phyloP scores from a whole-genome alignment of 2,113 vertebrate species.

The Hippocampus mohnikei region DNA sequence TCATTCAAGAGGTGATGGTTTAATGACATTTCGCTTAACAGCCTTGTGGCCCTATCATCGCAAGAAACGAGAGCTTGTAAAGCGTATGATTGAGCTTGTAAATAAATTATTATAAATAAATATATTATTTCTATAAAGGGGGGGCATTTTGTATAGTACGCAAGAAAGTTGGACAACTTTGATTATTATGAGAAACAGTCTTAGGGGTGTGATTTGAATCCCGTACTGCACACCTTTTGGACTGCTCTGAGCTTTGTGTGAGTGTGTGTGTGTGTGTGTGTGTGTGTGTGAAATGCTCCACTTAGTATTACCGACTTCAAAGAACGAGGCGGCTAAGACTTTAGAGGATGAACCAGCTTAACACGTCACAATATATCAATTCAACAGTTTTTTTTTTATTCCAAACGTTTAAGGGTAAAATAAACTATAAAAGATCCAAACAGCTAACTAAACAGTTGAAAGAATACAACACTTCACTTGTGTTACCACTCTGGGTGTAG shows the following conservation, averaged over 20 bases:
- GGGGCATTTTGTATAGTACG: too few species aligned
- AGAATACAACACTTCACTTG: constrained; percentile 16
- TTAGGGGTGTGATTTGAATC: too few species aligned
- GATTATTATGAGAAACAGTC: too few species aligned
- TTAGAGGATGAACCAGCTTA: not conserved
- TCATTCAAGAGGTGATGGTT: not conserved
- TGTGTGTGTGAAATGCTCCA: not conserved
- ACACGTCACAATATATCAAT: not conserved
- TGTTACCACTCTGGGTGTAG: constrained; percentile 1
- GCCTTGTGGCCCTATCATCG: not conserved
- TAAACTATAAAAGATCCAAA: constrained; percentile 70
- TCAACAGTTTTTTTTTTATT: constrained; percentile 33
- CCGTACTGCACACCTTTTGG: not conserved
- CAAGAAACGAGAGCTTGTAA: too few species aligned
- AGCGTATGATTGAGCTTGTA: too few species aligned
- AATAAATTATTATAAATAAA: too few species aligned
- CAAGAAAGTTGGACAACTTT: too few species aligned
- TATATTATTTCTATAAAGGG: too few species aligned
- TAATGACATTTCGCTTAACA: not conserved
- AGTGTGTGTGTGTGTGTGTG: not conserved
- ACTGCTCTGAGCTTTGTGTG: not conserved
- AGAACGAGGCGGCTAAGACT: not conserved
- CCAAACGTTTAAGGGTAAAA: constrained; percentile 71
- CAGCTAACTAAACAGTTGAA: constrained; percentile 40
- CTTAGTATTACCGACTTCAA: not conserved